Evolutionary conservation across 2,797 vertebrate genomes (phyloP).

Genomic region (Fratercula arctica): DNA sequence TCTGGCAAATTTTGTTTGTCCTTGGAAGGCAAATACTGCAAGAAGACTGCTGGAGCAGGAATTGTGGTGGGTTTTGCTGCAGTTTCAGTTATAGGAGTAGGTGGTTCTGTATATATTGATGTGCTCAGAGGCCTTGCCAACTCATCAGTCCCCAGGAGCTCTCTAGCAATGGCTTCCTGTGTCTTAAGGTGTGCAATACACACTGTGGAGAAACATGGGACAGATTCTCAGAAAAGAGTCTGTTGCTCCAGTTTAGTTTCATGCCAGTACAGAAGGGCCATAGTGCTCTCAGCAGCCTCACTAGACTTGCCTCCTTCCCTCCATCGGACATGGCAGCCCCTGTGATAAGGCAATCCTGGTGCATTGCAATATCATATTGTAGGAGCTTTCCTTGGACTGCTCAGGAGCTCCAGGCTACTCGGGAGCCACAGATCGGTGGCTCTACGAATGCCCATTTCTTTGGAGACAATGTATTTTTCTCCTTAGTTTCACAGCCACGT

Average conservation of each 20-base stretch:
- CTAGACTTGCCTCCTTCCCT: background rate
- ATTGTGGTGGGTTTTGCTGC: background rate
- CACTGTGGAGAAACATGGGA: background rate
- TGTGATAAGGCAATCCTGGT: background rate
- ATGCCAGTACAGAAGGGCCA: background rate
- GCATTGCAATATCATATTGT: fast-evolving
- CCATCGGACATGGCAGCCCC: fast-evolving
- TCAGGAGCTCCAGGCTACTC: background rate
- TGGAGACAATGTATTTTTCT: background rate
- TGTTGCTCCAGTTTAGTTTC: background rate
- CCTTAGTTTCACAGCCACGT: background rate
- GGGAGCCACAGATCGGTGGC: background rate
- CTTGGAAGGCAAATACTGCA: background rate
- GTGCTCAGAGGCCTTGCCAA: background rate
- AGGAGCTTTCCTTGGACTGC: background rate
- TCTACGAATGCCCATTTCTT: background rate
- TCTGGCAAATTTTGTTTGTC: background rate
- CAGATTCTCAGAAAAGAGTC: background rate
- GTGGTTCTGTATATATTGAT: background rate
- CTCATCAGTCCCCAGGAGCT: background rate
- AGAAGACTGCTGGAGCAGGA: background rate
- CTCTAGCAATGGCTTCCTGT: background rate
- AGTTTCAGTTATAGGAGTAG: background rate
- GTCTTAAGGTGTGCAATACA: background rate
- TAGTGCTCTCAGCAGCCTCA: background rate